phyloP scores from a whole-genome alignment of 2,888 invertebrate genomes.

The Noctuana brunneofusca region DNA sequence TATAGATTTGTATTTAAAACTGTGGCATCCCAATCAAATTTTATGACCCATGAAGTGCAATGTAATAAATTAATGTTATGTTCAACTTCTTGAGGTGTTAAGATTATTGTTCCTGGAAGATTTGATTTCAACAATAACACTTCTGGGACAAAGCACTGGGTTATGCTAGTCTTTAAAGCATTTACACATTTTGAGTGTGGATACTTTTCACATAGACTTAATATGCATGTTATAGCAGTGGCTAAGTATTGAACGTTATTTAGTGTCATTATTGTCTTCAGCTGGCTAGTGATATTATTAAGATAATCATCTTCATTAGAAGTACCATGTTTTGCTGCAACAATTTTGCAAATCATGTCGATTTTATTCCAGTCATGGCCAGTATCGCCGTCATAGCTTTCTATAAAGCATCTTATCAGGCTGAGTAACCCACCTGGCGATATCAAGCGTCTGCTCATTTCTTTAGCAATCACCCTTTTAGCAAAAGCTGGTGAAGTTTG shows the following conservation, averaged over 20 bases:
- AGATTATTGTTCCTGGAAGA: constrained; percentile 64
- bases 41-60: constrained; percentile 57
- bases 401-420: constrained; percentile 85
- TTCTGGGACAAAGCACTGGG: constrained; percentile 56
- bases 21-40: constrained; percentile 58
- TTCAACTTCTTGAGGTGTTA: constrained; percentile 65
- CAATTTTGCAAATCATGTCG: constrained; percentile 85
- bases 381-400: constrained; percentile 77
- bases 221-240: constrained; percentile 82
- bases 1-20: constrained; percentile 66
- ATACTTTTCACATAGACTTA: constrained; percentile 77
- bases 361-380: constrained; percentile 86
- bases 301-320: constrained; percentile 75
- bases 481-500: constrained; percentile 85
- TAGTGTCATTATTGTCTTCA: constrained; percentile 71
- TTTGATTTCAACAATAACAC: constrained; percentile 44
- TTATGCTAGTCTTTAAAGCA: constrained; percentile 52
- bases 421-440: constrained; percentile 85
- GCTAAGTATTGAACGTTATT: constrained; percentile 70
- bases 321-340: constrained; percentile 80
- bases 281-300: constrained; percentile 77
- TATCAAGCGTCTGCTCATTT: constrained; percentile 83
- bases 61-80: constrained; percentile 63
- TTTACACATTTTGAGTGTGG: constrained; percentile 62
- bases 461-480: constrained; percentile 82